Percentiles rank a stretch among this genome's conserved stretches.
Evolutionary conservation across 2,113 vertebrate species (phyloP).

Genomic region (Dermatemys mawii): DNA sequence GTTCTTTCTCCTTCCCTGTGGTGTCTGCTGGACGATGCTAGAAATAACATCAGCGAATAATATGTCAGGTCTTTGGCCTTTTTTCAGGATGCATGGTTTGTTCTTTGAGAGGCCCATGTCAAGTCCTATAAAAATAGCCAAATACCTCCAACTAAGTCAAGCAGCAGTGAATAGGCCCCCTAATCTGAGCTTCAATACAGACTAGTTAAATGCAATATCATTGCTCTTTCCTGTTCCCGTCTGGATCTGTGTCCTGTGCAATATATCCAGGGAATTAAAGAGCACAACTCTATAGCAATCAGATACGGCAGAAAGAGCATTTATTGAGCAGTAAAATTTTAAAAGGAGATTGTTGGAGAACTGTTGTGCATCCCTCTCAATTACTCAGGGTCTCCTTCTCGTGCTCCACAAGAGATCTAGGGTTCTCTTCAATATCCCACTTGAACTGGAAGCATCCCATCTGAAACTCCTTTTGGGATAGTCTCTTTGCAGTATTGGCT

Average conservation of each 20-base stretch:
- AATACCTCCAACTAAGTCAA: constrained; percentile 21
- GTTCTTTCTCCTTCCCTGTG: neutral
- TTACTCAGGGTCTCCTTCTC: neutral
- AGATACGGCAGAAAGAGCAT: neutral
- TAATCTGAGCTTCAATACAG: neutral
- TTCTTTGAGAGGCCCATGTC: constrained; percentile 37
- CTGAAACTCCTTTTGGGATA: neutral
- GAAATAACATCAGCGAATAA: constrained; percentile 19
- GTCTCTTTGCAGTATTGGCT: neutral
- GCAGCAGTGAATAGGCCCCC: neutral
- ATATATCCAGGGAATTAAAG: neutral
- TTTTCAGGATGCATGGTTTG: neutral
- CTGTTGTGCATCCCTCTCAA: neutral
- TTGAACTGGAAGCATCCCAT: neutral
- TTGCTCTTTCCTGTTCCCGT: neutral
- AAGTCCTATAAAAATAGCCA: neutral
- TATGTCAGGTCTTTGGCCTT: neutral
- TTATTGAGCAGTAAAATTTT: neutral
- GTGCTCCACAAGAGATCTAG: neutral
- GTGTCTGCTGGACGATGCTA: constrained; percentile 17
- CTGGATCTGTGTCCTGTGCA: neutral
- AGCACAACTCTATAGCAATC: neutral
- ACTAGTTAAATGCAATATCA: neutral
- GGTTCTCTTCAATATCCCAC: neutral
- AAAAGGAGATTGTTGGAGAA: neutral